Evolutionary conservation across 2,113 vertebrate genomes (phyloP).

Genomic region (Thamnophis sirtalis): DNA sequence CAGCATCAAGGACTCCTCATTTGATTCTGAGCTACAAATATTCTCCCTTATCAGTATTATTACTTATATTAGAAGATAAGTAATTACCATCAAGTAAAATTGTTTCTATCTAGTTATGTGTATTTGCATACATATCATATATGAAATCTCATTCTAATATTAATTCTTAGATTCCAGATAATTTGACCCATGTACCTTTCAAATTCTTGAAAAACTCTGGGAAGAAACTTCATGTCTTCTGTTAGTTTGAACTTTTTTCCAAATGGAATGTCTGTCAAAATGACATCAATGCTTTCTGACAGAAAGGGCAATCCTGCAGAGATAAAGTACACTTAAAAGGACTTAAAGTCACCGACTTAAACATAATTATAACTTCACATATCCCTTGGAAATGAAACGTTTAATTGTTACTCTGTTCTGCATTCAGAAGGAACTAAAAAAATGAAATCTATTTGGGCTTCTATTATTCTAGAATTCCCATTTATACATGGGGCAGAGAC

Average conservation of each 20-base stretch:
- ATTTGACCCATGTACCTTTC: conserved; percentile 72
- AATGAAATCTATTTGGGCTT: neutral
- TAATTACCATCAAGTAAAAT: neutral
- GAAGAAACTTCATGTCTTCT: conserved; percentile 68
- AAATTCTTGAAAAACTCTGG: conserved; percentile 80
- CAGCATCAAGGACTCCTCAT: neutral
- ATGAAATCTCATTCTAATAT: neutral
- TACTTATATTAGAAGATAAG: neutral
- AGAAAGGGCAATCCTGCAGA: conserved; percentile 76
- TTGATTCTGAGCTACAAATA: neutral
- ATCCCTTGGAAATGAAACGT: neutral
- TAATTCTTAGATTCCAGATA: neutral
- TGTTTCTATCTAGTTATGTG: neutral
- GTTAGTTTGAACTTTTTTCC: conserved; percentile 86
- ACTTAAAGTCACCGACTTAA: neutral
- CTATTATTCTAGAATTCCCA: neutral
- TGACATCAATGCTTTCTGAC: conserved; percentile 72
- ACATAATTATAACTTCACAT: neutral
- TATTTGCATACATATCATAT: neutral
- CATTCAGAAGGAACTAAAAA: neutral
- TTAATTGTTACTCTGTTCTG: neutral
- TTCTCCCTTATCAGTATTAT: neutral
- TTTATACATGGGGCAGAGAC: neutral
- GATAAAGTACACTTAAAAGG: conserved; percentile 22
- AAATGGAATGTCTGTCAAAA: conserved; percentile 89